phyloP scores from a whole-genome alignment of 2,113 vertebrate species.

The Cavia aperea region DNA sequence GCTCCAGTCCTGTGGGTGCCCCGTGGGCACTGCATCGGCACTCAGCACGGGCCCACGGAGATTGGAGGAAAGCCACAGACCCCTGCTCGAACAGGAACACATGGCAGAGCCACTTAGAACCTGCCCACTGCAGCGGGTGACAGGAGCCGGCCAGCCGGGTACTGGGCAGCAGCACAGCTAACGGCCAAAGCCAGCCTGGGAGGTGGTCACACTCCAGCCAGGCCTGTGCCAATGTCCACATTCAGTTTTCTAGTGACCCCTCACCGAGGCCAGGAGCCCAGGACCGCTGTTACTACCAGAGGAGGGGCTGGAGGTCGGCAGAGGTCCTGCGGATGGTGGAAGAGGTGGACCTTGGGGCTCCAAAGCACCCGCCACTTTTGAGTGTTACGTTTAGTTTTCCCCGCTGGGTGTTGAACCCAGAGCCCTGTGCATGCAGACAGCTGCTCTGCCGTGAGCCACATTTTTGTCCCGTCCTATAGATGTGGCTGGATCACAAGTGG shows the following conservation, averaged over 20 bases:
- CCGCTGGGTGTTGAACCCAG: neutral
- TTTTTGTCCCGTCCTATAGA: neutral
- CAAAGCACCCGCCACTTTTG: neutral
- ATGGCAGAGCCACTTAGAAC: neutral
- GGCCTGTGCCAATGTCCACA: neutral
- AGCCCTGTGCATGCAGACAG: neutral
- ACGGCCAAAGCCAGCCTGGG: rapidly evolving
- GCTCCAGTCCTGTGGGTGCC: neutral
- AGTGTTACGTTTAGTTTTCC: neutral
- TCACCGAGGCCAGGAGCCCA: neutral
- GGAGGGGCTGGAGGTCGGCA: neutral
- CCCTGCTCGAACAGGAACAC: rapidly evolving
- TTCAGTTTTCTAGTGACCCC: neutral
- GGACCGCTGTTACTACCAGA: rapidly evolving
- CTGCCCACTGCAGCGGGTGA: neutral
- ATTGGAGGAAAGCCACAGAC: too few relatives aligned
- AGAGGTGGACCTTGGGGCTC: neutral
- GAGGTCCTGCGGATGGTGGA: neutral
- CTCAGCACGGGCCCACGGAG: neutral
- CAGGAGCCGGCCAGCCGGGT: neutral
- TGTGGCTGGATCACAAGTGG: neutral
- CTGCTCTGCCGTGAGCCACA: too few relatives aligned
- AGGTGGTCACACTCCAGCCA: neutral
- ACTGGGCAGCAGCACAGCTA: rapidly evolving
- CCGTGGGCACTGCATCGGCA: too few relatives aligned